Percentiles rank a stretch among this genome's conserved stretches.
These are phyloP conservation scores for Microtus montanus DNA, from an alignment of 2,113 vertebrate species.

Conservation along the genomic window DNA sequence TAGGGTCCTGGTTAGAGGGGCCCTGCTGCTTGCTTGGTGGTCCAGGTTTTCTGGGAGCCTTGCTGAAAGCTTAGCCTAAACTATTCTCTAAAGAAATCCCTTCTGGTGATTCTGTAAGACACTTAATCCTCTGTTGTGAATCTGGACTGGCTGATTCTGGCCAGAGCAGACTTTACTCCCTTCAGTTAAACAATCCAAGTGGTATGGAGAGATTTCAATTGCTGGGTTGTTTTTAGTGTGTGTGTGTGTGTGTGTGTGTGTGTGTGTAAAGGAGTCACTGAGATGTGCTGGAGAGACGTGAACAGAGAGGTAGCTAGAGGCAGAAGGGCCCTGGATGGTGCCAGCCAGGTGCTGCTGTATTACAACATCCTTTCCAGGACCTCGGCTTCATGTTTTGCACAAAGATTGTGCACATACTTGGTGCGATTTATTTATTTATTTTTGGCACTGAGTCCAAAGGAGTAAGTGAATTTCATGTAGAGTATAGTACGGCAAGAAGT, in stretches of 20 bases:
- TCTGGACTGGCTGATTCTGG: slow-evolving; percentile 11
- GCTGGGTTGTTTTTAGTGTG: neutral
- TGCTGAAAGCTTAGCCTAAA: slow-evolving; percentile 39
- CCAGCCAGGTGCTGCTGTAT: neutral
- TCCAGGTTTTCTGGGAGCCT: neutral
- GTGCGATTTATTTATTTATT: neutral
- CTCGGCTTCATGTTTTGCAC: neutral
- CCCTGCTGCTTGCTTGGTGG: neutral
- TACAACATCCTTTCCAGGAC: neutral
- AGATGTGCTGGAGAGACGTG: neutral
- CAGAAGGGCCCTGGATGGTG: neutral
- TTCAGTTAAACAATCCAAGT: slow-evolving; percentile 16
- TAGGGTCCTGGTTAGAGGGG: neutral
- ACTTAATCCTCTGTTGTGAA: slow-evolving; percentile 52
- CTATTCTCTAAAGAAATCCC: slow-evolving; percentile 66
- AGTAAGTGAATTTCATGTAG: slow-evolving; percentile 25
- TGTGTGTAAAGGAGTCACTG: slow-evolving; percentile 3
- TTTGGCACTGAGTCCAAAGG: neutral
- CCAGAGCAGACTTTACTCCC: slow-evolving; percentile 50
- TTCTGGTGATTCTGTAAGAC: slow-evolving; percentile 45
- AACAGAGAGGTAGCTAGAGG: neutral
- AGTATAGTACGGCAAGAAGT: neutral
- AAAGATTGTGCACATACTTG: slow-evolving; percentile 23
- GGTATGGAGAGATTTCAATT: slow-evolving; percentile 23
- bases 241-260: slow-evolving; percentile 8